Percentiles rank a stretch among this genome's conserved stretches.
Conservation (phyloP, 2,797 vertebrate genomes). For the Enteromius mattozi region DNA sequence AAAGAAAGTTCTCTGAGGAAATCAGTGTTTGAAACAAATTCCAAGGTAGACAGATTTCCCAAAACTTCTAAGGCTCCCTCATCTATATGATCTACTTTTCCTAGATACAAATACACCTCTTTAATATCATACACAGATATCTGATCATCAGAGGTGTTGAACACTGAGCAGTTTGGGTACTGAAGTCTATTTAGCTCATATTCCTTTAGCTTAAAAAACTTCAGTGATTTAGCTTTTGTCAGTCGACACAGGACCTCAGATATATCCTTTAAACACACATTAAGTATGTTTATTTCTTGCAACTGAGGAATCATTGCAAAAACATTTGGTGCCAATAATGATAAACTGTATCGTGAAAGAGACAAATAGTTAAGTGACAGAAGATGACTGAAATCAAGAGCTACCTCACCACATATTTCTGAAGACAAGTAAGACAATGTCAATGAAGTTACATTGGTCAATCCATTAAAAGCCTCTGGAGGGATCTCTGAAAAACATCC, state of each 20-base stretch:
- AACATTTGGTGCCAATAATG: background rate
- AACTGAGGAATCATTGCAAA: background rate
- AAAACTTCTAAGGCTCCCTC: constrained; percentile 10
- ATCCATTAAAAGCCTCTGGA: constrained; percentile 10
- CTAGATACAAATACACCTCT: background rate
- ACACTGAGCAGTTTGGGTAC: background rate
- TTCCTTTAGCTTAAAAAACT: rapidly evolving
- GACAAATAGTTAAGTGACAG: background rate
- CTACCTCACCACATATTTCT: background rate
- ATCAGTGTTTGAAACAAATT: background rate
- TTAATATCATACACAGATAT: constrained; percentile 8
- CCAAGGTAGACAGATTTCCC: background rate
- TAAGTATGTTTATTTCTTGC: rapidly evolving
- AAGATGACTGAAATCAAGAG: constrained; percentile 27
- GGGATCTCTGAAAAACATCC: constrained; percentile 35
- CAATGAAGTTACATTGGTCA: constrained; percentile 9
- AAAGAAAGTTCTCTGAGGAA: constrained; percentile 14
- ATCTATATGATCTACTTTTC: background rate
- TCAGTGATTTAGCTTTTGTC: background rate
- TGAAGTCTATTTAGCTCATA: background rate
- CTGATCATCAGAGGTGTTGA: background rate
- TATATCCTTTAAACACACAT: constrained; percentile 16
- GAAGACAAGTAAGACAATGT: rapidly evolving
- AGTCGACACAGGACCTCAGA: constrained; percentile 16
- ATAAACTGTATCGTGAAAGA: background rate